Base-by-base conservation (phyloP, 2,888 invertebrate species). In the Ophion obscuratus region DNA sequence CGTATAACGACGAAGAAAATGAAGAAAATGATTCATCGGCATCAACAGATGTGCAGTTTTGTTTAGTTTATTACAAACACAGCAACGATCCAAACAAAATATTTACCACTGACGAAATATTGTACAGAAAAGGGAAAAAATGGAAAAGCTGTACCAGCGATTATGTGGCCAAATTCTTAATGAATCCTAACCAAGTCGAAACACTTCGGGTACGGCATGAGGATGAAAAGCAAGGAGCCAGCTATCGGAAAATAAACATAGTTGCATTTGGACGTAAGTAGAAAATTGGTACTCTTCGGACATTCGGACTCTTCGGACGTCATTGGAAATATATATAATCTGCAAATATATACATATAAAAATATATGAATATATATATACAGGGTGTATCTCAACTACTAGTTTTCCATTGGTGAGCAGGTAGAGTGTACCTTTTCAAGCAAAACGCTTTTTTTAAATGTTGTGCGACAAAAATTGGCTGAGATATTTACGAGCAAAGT, bases 181-280 rank as follows among this genome's bases (percentile, higher is more conserved):
- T 70, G 70, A 70, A 70, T 70, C 70, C 70, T 10, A 70, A 70
- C 24, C 70, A 70, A 70, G 44, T 70, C 47, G 47, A 70, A 70
- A 70, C 53, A 70, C 70, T 70, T 70, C 70, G 70, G 53, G 53
- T 70, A 70, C 70, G 70, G 70, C 70, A 70, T 70, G 70, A 47
- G 70, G 70, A 70, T 70, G 53, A 70, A 24, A 70, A 47, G 70
- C 27, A 70, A 70, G 70, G 70, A 70, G 70, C 70, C 70, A 70
- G 70, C 70, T 70, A 70, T 70, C 70, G 70, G 24, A 70, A 70
- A 70, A 70, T 70, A 70, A 47, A 70, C 70, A 70, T 70, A 70
- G 70, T 47, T 70, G 70, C 70, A 70, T 70, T 44, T 44, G 70
- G 70, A 27, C 53, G 70, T 70, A 70, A 70, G 70, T 70, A 70